A percentile compares a stretch with the other conserved stretches of the same genome.
These are phyloP conservation scores for Girardia tigrina DNA, from an alignment of 2,888 invertebrate genomes.

Conservation along the genomic window DNA sequence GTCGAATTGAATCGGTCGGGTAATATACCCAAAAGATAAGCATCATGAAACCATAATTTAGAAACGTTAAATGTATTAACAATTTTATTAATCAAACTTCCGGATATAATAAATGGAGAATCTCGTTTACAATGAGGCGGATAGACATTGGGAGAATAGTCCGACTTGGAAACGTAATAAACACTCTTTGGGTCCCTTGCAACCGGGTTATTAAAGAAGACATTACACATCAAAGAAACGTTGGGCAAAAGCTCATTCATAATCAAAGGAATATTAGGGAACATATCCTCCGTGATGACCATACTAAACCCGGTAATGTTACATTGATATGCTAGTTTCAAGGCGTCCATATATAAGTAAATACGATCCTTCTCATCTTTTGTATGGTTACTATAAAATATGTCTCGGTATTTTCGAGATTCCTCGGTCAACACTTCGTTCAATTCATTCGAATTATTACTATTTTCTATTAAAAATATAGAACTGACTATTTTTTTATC, in stretches of 20 bases:
- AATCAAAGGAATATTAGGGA: neutral
- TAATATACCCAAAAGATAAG: neutral
- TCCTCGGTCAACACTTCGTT: neutral
- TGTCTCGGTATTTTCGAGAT: neutral
- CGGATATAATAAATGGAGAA: neutral
- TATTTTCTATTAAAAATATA: neutral
- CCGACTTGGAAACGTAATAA: constrained; percentile 6
- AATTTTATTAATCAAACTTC: neutral
- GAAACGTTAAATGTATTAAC: neutral
- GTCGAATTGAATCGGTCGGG: neutral
- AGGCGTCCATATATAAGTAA: neutral
- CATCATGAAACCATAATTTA: neutral
- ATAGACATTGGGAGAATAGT: neutral
- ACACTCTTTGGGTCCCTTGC: neutral
- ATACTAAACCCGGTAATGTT: neutral
- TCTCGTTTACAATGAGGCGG: neutral
- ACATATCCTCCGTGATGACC: neutral
- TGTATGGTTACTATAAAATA: neutral
- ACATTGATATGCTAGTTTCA: neutral
- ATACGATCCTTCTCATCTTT: neutral
- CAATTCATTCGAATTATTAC: neutral
- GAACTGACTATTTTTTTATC: neutral
- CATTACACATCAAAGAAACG: constrained; percentile 19
- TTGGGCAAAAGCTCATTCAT: neutral
- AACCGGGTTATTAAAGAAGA: neutral